Evolutionary conservation across 2,113 vertebrate genomes (phyloP).

Genomic region (Amblyornis subalaris): DNA sequence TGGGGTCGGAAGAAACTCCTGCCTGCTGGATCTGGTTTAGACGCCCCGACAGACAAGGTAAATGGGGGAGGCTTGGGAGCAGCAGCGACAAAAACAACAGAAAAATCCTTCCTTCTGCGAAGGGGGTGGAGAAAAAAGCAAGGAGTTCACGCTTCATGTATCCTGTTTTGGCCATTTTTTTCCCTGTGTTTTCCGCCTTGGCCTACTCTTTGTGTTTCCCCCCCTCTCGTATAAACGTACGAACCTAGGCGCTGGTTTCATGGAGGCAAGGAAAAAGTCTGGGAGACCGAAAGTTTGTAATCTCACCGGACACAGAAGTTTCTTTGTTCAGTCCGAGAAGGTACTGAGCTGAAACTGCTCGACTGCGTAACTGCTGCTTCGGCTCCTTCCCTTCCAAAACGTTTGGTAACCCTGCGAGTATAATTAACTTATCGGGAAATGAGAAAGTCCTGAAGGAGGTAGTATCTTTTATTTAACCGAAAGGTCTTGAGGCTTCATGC

Average conservation of each 20-base stretch:
- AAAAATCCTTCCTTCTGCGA: background rate
- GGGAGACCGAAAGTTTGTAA: conserved; percentile 37
- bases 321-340: conserved; percentile 62
- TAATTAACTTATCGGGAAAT: background rate
- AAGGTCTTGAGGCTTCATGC: background rate
- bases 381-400: background rate
- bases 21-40: background rate
- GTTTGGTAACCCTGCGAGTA: background rate
- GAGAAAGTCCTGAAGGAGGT: background rate
- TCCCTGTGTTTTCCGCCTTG: background rate
- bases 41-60: conserved; percentile 24
- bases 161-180: conserved; percentile 31
- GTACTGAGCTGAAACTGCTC: conserved; percentile 23
- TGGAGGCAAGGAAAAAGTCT: background rate
- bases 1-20: background rate
- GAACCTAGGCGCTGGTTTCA: background rate
- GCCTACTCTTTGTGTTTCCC: background rate
- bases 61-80: background rate
- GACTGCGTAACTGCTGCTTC: background rate
- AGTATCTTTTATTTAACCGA: background rate
- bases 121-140: conserved; percentile 4
- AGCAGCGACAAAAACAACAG: background rate
- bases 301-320: conserved; percentile 59
- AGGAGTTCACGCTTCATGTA: conserved; percentile 11
- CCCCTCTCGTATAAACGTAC: background rate